Evolutionary conservation across 2,888 invertebrate genomes (phyloP).

Genomic region (Helobdella robusta): DNA sequence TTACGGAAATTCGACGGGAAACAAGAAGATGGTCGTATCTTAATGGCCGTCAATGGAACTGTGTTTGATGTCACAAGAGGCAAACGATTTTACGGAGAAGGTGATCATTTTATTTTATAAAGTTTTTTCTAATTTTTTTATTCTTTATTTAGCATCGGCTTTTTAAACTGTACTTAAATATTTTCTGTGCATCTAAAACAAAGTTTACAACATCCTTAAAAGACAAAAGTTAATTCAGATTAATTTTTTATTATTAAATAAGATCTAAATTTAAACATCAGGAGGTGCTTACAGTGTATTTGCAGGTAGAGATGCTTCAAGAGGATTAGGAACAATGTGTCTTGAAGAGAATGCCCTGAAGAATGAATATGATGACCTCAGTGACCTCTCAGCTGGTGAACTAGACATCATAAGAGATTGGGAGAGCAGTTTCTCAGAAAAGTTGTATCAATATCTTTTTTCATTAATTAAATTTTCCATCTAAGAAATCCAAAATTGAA

Average conservation of each 20-base stretch:
- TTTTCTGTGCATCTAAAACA: neutral
- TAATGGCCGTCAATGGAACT: conserved; percentile 85
- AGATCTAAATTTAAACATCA: conserved; percentile 45
- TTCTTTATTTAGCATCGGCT: neutral
- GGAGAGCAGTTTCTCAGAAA: conserved; percentile 76
- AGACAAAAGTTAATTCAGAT: too few relatives aligned
- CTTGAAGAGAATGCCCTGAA: conserved; percentile 62
- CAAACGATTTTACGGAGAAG: conserved; percentile 83
- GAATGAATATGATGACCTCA: conserved; percentile 78
- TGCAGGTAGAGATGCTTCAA: conserved; percentile 86
- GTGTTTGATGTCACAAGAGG: conserved; percentile 85
- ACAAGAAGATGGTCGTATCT: conserved; percentile 69
- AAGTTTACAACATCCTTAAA: neutral
- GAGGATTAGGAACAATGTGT: conserved; percentile 85
- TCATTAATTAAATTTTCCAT: too few relatives aligned
- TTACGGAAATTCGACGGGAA: conserved; percentile 72
- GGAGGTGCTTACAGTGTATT: conserved; percentile 88
- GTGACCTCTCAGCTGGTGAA: conserved; percentile 80
- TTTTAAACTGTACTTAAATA: neutral
- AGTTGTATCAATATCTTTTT: too few relatives aligned
- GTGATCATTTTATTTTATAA: conserved; percentile 52
- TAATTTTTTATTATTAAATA: too few relatives aligned
- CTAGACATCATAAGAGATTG: conserved; percentile 92
- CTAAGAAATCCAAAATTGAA: too few relatives aligned
- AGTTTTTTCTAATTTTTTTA: neutral